phyloP scores from a whole-genome alignment of 1,140 invertebrate species.

The Wiebesia pumilae region DNA sequence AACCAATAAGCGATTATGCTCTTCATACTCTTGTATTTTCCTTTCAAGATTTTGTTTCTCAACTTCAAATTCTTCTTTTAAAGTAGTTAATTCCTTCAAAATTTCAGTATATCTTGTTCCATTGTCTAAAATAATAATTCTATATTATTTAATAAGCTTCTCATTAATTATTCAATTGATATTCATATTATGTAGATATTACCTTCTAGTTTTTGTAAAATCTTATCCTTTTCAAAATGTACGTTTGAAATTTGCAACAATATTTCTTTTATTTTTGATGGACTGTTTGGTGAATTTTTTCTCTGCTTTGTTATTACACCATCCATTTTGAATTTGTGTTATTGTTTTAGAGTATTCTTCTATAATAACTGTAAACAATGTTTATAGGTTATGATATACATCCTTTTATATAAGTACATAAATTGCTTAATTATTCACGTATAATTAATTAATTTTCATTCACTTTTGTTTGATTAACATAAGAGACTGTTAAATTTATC shows the following conservation, averaged over 20 bases:
- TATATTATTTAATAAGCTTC: not conserved
- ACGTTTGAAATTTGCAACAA: slow-evolving; percentile 33
- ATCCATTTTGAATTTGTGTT: slow-evolving; percentile 24
- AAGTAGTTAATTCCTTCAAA: slow-evolving; percentile 26
- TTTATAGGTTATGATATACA: slow-evolving; percentile 9
- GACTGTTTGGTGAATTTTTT: slow-evolving; percentile 39
- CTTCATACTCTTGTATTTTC: slow-evolving; percentile 30
- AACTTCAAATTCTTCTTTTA: slow-evolving; percentile 42
- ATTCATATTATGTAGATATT: not conserved
- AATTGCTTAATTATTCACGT: not conserved
- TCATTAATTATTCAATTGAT: not conserved
- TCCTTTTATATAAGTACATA: not conserved
- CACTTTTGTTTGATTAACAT: too few relatives aligned
- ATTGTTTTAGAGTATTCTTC: not conserved
- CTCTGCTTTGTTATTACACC: slow-evolving; percentile 9
- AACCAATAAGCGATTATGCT: slow-evolving; percentile 31
- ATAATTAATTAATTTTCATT: too few relatives aligned
- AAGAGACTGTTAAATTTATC: too few relatives aligned
- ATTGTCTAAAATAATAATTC: slow-evolving; percentile 40
- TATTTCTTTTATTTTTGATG: slow-evolving; percentile 40
- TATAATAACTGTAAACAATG: not conserved
- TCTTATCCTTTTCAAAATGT: slow-evolving; percentile 35
- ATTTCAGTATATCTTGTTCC: slow-evolving; percentile 24
- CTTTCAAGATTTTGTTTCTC: slow-evolving; percentile 41
- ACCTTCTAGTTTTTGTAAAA: slow-evolving; percentile 42